A percentile compares a stretch with the other conserved stretches of the same genome.
Evolutionary conservation across 2,797 vertebrate species (phyloP).

Genomic region (Platyrinchus mystaceus): DNA sequence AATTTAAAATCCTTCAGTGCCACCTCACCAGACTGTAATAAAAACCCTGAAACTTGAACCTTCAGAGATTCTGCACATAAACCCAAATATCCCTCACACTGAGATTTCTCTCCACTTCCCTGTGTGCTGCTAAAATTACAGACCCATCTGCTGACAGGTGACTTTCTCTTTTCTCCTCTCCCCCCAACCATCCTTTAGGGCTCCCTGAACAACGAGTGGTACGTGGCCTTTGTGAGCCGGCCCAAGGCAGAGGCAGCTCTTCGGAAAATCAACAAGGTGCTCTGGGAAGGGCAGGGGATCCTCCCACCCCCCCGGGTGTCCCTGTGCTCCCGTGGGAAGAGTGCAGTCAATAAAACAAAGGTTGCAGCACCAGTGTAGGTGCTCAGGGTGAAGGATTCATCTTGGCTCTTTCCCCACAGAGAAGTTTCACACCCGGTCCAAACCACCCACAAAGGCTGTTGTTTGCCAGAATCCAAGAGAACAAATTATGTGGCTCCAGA

Average conservation of each 20-base stretch:
- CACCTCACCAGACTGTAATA: neutral
- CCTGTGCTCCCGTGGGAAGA: neutral
- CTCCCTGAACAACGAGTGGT: conserved; percentile 80
- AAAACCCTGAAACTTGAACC: neutral
- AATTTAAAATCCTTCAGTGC: neutral
- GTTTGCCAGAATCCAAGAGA: neutral
- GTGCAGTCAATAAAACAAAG: too few relatives aligned
- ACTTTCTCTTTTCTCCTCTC: neutral
- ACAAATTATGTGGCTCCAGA: neutral
- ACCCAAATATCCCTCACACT: neutral
- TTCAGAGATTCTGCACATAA: neutral
- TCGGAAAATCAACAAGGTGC: conserved; percentile 84
- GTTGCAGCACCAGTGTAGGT: neutral
- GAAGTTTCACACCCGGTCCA: neutral
- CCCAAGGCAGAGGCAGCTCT: conserved; percentile 87
- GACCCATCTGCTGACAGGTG: neutral
- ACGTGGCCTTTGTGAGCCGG: conserved; percentile 83
- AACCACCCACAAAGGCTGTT: neutral
- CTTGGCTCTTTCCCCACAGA: neutral
- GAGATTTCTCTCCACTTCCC: neutral
- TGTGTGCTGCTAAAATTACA: neutral
- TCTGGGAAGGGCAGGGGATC: neutral
- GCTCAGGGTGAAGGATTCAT: neutral
- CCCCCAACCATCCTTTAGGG: neutral
- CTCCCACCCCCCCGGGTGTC: neutral